These are phyloP conservation scores for Aricia agestis DNA, from an alignment of 1,140 invertebrate genomes.

Conservation along the genomic window DNA sequence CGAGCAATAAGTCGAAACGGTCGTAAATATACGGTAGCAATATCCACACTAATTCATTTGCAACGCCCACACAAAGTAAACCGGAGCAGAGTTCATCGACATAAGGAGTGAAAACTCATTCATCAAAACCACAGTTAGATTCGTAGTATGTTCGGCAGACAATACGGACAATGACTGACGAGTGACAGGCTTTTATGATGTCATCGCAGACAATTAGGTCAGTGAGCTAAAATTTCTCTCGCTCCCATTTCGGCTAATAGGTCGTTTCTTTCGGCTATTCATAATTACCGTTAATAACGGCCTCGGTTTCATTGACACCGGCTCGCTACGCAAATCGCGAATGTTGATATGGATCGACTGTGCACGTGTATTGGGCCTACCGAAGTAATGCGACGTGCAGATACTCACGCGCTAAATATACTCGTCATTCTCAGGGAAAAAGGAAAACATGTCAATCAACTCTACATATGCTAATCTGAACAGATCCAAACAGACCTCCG, in stretches of 20 bases:
- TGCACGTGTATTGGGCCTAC: too few species aligned
- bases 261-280: constrained; percentile 25
- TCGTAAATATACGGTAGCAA: constrained; percentile 28
- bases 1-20: not conserved
- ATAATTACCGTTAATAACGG: constrained; percentile 7
- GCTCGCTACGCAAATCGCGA: not conserved
- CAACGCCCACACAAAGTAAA: constrained; percentile 56
- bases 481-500: too few species aligned
- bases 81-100: constrained; percentile 67
- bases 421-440: too few species aligned
- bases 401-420: too few species aligned
- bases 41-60: constrained; percentile 44
- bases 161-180: constrained; percentile 48
- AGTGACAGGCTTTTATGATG: constrained; percentile 48
- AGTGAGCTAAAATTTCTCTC: constrained; percentile 34
- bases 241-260: constrained; percentile 30
- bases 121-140: constrained; percentile 60
- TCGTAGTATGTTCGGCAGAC: constrained; percentile 41
- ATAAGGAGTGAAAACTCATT: constrained; percentile 64
- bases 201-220: constrained; percentile 36
- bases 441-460: too few species aligned
- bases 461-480: too few species aligned
- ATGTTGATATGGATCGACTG: constrained; percentile 8
- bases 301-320: not conserved
- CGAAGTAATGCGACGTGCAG: too few species aligned